Percentiles rank a stretch among this genome's conserved stretches.
Evolutionary conservation across 2,797 vertebrate genomes (phyloP).

Genomic region (Girardinus metallicus): DNA sequence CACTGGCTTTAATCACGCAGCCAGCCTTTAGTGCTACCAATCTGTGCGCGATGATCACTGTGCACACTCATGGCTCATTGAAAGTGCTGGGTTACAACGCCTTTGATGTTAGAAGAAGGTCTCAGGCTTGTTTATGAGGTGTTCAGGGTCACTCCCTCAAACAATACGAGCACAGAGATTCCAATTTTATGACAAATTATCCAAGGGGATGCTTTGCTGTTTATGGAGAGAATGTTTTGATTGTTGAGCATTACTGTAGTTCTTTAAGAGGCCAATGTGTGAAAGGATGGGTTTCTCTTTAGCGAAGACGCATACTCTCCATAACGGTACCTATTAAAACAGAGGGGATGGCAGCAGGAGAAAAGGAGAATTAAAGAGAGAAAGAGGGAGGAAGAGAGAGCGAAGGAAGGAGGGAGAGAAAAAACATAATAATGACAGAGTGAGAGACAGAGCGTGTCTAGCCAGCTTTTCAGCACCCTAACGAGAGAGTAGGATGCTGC

Average conservation of each 20-base stretch:
- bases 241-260: slow-evolving; percentile 21
- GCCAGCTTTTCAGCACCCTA: slow-evolving; percentile 24
- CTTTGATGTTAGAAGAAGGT: slow-evolving; percentile 32
- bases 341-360: slow-evolving; percentile 2
- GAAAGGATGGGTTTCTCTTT: slow-evolving; percentile 35
- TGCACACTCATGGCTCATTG: slow-evolving; percentile 33
- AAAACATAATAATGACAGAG: slow-evolving; percentile 13
- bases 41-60: slow-evolving; percentile 10
- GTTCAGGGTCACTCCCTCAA: slow-evolving; percentile 32
- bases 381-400: slow-evolving; percentile 9
- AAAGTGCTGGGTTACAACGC: slow-evolving; percentile 26
- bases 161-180: slow-evolving; percentile 36
- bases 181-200: slow-evolving; percentile 37
- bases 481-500: slow-evolving; percentile 24
- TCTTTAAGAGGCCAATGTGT: slow-evolving; percentile 23
- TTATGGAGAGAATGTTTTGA: slow-evolving; percentile 26
- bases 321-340: slow-evolving; percentile 43
- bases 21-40: neutral
- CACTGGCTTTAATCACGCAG: slow-evolving; percentile 40
- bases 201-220: slow-evolving; percentile 39
- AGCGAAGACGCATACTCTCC: slow-evolving; percentile 31
- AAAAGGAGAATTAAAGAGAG: slow-evolving; percentile 23
- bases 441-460: slow-evolving; percentile 22
- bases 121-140: slow-evolving; percentile 51
- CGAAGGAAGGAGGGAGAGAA: slow-evolving; percentile 13